Evolutionary conservation across 1,140 invertebrate genomes (phyloP), one percentile per base, ranked within the genome.

Genomic region (Aphelenchoides fujianensis): DNA sequence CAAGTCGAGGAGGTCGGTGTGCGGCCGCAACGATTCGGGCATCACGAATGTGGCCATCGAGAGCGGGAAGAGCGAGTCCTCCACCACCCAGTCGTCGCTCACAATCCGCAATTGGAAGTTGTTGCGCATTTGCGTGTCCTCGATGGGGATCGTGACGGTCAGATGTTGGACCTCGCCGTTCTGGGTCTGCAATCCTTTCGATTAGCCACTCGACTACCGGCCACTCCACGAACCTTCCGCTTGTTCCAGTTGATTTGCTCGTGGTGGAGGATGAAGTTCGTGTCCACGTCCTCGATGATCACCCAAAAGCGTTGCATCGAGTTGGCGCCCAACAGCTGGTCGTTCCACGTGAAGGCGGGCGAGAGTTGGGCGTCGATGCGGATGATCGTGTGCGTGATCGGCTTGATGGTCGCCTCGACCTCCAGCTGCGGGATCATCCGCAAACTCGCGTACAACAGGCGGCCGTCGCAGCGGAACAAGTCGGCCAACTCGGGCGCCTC

Each of bases 221-320:
- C n/a, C n/a, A n/a, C n/a, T n/a, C n/a, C n/a, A 62, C 84, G 81
- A 82, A 94, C 92, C 88, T 92, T 90, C 87, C 92, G 93, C 85
- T 91, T 91, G 19, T 90, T 92, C 0, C 98, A 85, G 12, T 91
- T 88, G 84, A 98, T 92, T 79, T 92, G 91, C 84, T 99, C 97
- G 62, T 91, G 91, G 87, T 99, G 96, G 85, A 97, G 95, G 82
- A 98, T 97, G 75, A 90, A 90, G 85, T 97, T 93, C 70, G 88
- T 91, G 12, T 93, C 91, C 0, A 94, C 91, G 86, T 98, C 94
- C 86, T 97, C 95, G 16, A 99, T 91, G 93, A 95, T 97, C 62
- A 98, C 90, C 92, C 94, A 98, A 86, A 97, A 99, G 1, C 91
- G 89, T 86, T 98, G 93, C 0, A 91, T 89, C 7, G 88, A 89